Conservation (phyloP, 2,113 vertebrate genomes). For the sheep (Ovis aries) region ARS-UI_Ramb_v3.0 NC_056056.1:63604001-63604500, state of each 20-base stretch:
- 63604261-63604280: neutral
- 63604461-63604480: neutral
- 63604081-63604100: constrained; percentile 74
- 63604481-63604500: constrained; percentile 5
- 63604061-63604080: constrained; percentile 44
- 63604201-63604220: constrained; percentile 64
- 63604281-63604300: neutral
- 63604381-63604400: neutral
- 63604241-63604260: constrained; percentile 30
- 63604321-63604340: neutral
- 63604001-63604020: constrained; percentile 69
- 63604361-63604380: neutral
- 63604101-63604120: constrained; percentile 65
- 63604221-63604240: constrained; percentile 13
- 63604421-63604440: neutral
- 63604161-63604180: constrained; percentile 70
- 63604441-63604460: constrained; percentile 25
- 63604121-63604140: constrained; percentile 73
- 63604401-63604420: constrained; percentile 9
- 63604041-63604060: constrained; percentile 44
- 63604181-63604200: constrained; percentile 71
- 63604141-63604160: constrained; percentile 64
- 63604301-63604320: constrained; percentile 16
- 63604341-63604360: neutral
- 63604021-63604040: constrained; percentile 53